phyloP scores from a whole-genome alignment of 2,113 vertebrate species.

The Corythaeola cristata region DNA sequence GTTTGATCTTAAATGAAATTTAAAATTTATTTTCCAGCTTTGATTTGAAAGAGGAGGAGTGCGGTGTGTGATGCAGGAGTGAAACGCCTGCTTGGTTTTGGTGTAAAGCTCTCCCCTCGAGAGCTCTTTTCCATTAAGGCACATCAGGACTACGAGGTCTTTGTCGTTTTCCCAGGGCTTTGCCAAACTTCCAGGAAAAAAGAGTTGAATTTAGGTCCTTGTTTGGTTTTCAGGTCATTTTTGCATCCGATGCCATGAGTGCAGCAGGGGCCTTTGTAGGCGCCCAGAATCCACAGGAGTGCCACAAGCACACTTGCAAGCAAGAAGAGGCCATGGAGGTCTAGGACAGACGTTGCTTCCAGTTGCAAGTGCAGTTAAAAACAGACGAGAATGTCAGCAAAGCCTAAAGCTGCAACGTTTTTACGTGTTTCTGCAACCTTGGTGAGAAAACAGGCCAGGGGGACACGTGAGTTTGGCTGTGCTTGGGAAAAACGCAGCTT shows the following conservation, averaged over 20 bases:
- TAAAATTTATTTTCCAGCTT: background rate
- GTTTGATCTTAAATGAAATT: background rate
- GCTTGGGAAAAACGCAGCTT: background rate
- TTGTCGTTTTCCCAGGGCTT: background rate
- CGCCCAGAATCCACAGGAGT: background rate
- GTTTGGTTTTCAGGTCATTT: background rate
- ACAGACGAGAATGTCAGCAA: background rate
- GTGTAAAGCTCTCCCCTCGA: background rate
- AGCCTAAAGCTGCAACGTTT: background rate
- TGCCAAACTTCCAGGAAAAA: background rate
- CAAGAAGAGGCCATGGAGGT: background rate
- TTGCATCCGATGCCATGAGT: background rate
- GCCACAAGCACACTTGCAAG: rapidly evolving
- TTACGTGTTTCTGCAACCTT: background rate
- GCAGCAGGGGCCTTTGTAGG: background rate
- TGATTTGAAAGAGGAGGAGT: background rate
- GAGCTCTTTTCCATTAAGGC: background rate
- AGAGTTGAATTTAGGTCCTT: background rate
- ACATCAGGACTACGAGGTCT: background rate
- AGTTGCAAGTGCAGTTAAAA: background rate
- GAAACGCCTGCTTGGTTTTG: background rate
- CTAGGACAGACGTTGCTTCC: background rate
- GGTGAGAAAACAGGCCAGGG: background rate
- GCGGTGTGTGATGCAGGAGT: background rate
- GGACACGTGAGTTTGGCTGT: background rate